Base-by-base conservation (phyloP, 1,140 invertebrate species). In the Dryas iulia region DNA sequence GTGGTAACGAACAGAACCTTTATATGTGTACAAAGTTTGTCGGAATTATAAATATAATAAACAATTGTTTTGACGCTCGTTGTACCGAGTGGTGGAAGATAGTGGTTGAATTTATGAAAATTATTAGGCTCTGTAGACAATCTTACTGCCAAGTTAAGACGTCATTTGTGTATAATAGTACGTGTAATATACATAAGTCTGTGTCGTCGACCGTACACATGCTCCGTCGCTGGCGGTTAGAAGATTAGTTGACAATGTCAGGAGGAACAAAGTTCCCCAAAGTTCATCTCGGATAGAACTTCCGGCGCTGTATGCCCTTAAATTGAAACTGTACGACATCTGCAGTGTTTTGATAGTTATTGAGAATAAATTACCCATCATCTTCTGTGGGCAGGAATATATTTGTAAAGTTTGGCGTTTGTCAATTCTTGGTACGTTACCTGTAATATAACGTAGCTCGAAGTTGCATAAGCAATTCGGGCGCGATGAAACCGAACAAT, bases 221-320 rank as follows among this genome's bases (percentile, higher is more conserved):
- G 76, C 68, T 75, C 39, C 71, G 61, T 68, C 26, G 81, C 78
- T 86, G 83, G 71, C 76, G 81, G 78, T 78, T 78, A 70, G 78
- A 78, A 90, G 87, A 89, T 90, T 90, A 90, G 85, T 90, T 89
- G 85, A 90, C 87, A 90, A 86, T 89, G 85, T 87, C 84, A 84
- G 77, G 66, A 85, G 66, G 73, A 82, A 82, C 79, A 84, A 85
- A 89, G 76, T 87, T 87, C 73, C 56, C 58, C 74, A 78, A 86
- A 90, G 81, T 88, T 90, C 85, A 83, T 84, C 81, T 81, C 74
- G 69, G 71, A 61, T 59, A 82, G 73, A 83, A 86, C 74, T 87
- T 87, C 77, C 74, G 76, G 59, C 72, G 73, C 76, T 79, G 77
- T 73, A 77, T 75, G 79, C 80, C 82, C 84, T 87, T 87, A 86